These are phyloP conservation scores for Pelodytes ibericus DNA, from an alignment of 2,797 vertebrate species.

Conservation along the genomic window DNA sequence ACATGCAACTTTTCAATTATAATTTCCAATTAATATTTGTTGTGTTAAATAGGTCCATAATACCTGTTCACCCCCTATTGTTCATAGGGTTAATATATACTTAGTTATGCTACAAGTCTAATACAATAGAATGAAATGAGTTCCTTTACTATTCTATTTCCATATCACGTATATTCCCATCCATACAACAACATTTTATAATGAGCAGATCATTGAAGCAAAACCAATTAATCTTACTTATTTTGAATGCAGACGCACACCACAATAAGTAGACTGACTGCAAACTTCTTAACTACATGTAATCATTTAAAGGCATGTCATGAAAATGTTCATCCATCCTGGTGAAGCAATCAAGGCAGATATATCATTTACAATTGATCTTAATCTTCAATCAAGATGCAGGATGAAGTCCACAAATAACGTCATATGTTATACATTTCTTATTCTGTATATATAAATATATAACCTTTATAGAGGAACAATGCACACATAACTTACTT, in stretches of 20 bases:
- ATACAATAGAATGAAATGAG: not conserved
- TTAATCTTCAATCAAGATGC: not conserved
- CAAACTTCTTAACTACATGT: slow-evolving; percentile 37
- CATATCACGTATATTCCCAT: slow-evolving; percentile 36
- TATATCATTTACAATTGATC: not conserved
- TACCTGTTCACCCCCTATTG: no score
- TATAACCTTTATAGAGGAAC: no score
- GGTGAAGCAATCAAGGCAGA: slow-evolving; percentile 14
- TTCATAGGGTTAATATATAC: no score
- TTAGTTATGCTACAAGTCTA: not conserved
- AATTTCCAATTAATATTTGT: no score
- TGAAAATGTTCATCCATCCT: not conserved
- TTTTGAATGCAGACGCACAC: slow-evolving; percentile 33
- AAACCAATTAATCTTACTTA: slow-evolving; percentile 50
- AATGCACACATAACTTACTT: no score
- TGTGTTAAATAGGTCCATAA: no score
- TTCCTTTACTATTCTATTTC: slow-evolving; percentile 37
- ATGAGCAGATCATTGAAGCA: slow-evolving; percentile 48
- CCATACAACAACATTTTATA: slow-evolving; percentile 31
- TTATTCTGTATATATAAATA: no score
- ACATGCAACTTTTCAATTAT: no score
- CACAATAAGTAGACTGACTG: slow-evolving; percentile 39
- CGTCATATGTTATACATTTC: not conserved
- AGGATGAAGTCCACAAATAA: not conserved
- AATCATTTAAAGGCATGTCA: slow-evolving; percentile 27